A percentile compares a stretch with the other conserved stretches of the same genome.
Conservation (phyloP, 2,113 vertebrate genomes). For the Microtus pennsylvanicus region DNA sequence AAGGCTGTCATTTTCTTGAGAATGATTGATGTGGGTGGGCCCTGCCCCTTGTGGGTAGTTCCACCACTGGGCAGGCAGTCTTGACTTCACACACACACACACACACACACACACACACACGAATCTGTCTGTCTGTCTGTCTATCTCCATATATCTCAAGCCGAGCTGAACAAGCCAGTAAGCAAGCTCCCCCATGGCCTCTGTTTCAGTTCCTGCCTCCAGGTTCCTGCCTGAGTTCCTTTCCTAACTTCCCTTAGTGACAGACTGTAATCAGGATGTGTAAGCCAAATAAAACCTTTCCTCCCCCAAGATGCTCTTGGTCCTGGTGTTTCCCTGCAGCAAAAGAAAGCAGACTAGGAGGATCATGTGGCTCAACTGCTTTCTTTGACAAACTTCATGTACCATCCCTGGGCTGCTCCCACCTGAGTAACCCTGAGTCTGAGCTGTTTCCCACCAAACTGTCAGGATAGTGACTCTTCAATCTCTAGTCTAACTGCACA, state of each 20-base stretch:
- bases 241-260: not conserved
- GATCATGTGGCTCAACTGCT: not conserved
- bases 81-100: no score
- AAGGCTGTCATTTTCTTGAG: not conserved
- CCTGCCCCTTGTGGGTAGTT: not conserved
- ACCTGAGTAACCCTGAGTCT: not conserved
- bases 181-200: not conserved
- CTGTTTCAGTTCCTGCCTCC: not conserved
- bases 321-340: not conserved
- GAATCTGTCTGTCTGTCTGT: no score
- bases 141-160: not conserved
- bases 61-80: not conserved
- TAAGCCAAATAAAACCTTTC: not conserved
- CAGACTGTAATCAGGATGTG: not conserved
- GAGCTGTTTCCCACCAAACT: not conserved
- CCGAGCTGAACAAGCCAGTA: not conserved
- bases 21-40: not conserved
- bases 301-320: not conserved
- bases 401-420: not conserved
- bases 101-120: no score
- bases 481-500: not conserved
- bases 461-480: not conserved
- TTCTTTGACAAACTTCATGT: not conserved
- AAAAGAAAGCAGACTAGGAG: not conserved
- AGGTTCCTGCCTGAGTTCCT: not conserved